Evolutionary conservation across 1,140 invertebrate genomes (phyloP).

Genomic region (Drosophila willistoni): DNA sequence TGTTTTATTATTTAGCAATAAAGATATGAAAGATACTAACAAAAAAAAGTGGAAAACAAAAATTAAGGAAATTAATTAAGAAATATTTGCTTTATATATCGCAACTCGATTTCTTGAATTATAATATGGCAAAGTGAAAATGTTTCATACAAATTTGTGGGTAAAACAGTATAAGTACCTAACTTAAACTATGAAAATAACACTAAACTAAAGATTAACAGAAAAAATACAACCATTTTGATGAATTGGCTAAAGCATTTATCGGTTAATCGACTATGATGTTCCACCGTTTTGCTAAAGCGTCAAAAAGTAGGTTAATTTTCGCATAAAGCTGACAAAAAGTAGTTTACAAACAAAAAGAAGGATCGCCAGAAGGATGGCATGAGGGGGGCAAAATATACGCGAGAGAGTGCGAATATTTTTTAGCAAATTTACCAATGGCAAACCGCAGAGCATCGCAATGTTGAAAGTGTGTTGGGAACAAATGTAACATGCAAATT

Average conservation of each 20-base stretch:
- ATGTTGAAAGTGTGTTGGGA: conserved; percentile 29
- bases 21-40: too few species aligned
- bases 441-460: conserved; percentile 45
- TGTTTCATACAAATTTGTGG: too few species aligned
- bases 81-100: too few species aligned
- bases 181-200: too few species aligned
- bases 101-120: not conserved
- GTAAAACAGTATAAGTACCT: too few species aligned
- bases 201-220: too few species aligned
- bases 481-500: conserved; percentile 66
- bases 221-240: too few species aligned
- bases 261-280: not conserved
- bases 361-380: not conserved
- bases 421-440: conserved; percentile 57
- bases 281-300: not conserved
- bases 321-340: not conserved
- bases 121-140: not conserved
- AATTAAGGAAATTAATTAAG: too few species aligned
- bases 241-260: not conserved
- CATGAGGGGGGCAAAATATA: too few species aligned
- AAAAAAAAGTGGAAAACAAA: too few species aligned
- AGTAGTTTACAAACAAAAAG: not conserved
- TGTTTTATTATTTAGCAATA: too few species aligned
- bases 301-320: not conserved
- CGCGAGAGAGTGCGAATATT: conserved; percentile 43